Conservation (phyloP, 2,888 invertebrate genomes). For the Polia nebulosa region DNA sequence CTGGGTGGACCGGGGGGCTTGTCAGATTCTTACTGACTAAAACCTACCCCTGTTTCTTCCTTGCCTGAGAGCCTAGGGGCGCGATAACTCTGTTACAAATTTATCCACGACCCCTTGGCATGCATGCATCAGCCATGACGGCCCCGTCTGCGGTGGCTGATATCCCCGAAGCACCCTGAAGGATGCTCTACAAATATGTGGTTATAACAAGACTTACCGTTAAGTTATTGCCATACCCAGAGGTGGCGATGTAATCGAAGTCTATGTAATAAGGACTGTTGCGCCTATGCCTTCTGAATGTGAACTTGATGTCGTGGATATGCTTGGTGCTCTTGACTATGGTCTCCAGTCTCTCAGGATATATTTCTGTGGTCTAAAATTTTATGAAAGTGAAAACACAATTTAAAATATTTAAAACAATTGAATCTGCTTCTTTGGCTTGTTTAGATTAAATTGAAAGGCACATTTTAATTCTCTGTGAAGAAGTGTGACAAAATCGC, state of each 20-base stretch:
- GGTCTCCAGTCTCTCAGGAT: slow-evolving; percentile 42
- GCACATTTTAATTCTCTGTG: background rate
- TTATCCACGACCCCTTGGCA: too few relatives aligned
- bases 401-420: background rate
- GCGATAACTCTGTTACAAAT: too few relatives aligned
- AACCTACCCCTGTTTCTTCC: too few relatives aligned
- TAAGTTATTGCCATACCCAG: slow-evolving; percentile 37
- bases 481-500: background rate
- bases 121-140: too few relatives aligned
- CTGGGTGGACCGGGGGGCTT: too few relatives aligned
- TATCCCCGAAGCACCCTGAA: too few relatives aligned
- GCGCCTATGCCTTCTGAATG: slow-evolving; percentile 24
- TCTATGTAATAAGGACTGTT: slow-evolving; percentile 39
- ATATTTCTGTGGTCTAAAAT: slow-evolving; percentile 38
- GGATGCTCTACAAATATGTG: too few relatives aligned
- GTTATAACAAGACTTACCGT: too few relatives aligned
- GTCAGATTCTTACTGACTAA: too few relatives aligned
- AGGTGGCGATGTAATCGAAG: slow-evolving; percentile 30
- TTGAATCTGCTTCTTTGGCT: background rate
- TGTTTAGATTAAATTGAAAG: background rate
- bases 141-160: too few relatives aligned
- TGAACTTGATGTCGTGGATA: slow-evolving; percentile 34
- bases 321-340: slow-evolving; percentile 13
- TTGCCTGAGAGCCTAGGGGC: too few relatives aligned
- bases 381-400: too few relatives aligned